phyloP scores from a whole-genome alignment of 2,888 invertebrate species.

The Trissoscelio sp. region DNA sequence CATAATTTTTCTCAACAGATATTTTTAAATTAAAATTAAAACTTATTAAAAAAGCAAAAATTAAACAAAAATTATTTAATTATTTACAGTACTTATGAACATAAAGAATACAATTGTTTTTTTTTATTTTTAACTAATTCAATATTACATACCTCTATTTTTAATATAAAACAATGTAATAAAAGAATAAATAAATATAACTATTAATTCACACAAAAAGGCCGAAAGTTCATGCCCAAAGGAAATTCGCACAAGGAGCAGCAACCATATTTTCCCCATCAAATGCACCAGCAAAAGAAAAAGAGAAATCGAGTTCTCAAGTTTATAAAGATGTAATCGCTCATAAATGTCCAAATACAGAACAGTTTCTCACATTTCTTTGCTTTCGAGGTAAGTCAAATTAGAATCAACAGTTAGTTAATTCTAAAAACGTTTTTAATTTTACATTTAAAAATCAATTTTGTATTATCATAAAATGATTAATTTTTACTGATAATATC shows the following conservation, averaged over 20 bases:
- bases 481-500: conserved; percentile 15
- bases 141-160: not conserved
- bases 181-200: not conserved
- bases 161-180: not conserved
- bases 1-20: no score
- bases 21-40: no score
- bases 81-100: no score
- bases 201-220: conserved; percentile 80
- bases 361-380: conserved; percentile 93
- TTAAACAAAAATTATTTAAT: no score
- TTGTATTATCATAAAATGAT: no score
- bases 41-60: no score
- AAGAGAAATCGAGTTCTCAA: conserved; percentile 84
- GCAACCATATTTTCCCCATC: conserved; percentile 85
- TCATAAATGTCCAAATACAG: conserved; percentile 90
- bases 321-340: conserved; percentile 87
- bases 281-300: conserved; percentile 86
- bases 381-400: conserved; percentile 90
- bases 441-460: no score
- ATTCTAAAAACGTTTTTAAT: no score
- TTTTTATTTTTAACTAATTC: no score
- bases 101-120: no score
- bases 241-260: conserved; percentile 94
- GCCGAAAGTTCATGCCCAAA: conserved; percentile 92
- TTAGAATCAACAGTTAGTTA: no score